Percentiles rank a stretch among this genome's conserved stretches.
These are phyloP conservation scores for Punctoribates punctum DNA, from an alignment of 2,888 invertebrate species.

Conservation along the genomic window DNA sequence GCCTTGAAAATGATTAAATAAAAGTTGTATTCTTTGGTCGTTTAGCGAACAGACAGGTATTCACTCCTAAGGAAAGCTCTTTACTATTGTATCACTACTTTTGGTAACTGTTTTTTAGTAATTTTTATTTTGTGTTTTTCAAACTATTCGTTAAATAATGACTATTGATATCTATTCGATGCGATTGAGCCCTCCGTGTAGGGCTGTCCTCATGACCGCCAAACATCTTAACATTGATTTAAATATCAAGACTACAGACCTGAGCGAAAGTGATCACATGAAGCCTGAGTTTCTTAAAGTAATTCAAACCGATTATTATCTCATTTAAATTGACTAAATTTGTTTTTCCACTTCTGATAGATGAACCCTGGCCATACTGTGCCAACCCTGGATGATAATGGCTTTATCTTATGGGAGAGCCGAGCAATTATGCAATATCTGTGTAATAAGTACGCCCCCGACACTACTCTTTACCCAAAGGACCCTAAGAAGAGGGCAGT, in stretches of 20 bases:
- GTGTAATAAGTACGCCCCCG: constrained; percentile 73
- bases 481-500: constrained; percentile 67
- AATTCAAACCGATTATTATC: background rate
- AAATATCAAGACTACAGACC: background rate
- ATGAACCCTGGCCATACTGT: constrained; percentile 67
- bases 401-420: constrained; percentile 73
- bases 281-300: background rate
- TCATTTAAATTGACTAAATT: too few relatives aligned
- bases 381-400: constrained; percentile 66
- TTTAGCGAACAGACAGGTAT: too few relatives aligned
- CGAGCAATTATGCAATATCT: constrained; percentile 75
- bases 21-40: too few relatives aligned
- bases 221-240: background rate
- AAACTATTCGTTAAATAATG: too few relatives aligned
- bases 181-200: background rate
- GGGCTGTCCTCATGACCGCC: background rate
- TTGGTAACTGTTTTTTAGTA: too few relatives aligned
- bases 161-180: background rate
- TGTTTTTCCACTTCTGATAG: too few relatives aligned
- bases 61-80: too few relatives aligned
- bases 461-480: constrained; percentile 67
- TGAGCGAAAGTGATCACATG: background rate
- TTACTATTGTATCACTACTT: too few relatives aligned
- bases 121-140: too few relatives aligned
- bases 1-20: too few relatives aligned